These are phyloP conservation scores for Alentia gelatinosa DNA, from an alignment of 2,888 invertebrate species.

Conservation along the genomic window DNA sequence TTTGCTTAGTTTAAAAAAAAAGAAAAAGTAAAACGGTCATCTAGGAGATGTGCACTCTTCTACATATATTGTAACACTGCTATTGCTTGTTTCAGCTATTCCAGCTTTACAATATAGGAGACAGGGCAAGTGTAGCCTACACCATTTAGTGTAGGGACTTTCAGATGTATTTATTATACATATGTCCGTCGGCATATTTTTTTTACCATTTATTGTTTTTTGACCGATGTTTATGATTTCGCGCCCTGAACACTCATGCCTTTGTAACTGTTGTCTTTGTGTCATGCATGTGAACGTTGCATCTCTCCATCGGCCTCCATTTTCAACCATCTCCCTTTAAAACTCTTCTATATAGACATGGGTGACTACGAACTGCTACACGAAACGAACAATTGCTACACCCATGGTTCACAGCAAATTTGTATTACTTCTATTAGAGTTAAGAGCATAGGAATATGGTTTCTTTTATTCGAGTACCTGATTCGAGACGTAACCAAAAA, in stretches of 20 bases:
- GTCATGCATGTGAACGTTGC: neutral
- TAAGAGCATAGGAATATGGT: too few species aligned
- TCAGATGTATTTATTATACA: neutral
- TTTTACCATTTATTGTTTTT: neutral
- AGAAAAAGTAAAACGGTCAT: too few species aligned
- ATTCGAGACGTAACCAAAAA: too few species aligned
- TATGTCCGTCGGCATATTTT: neutral
- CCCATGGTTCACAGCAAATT: too few species aligned
- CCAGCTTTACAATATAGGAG: conserved; percentile 41
- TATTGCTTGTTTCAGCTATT: conserved; percentile 39
- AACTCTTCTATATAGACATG: too few species aligned
- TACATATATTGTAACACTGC: neutral
- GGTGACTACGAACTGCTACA: too few species aligned
- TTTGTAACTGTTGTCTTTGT: neutral
- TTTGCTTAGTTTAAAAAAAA: too few species aligned
- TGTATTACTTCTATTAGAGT: too few species aligned
- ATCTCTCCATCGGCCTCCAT: neutral
- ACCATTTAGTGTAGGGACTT: neutral
- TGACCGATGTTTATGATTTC: neutral
- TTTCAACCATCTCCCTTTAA: neutral
- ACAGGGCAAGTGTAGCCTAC: conserved; percentile 46
- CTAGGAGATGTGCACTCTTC: too few species aligned
- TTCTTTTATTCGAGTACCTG: too few species aligned
- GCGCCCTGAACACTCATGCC: neutral
- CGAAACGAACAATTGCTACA: too few species aligned